These are phyloP conservation scores for Eurystomus glaucurus DNA, from an alignment of 2,797 vertebrate genomes.

Conservation along the genomic window DNA sequence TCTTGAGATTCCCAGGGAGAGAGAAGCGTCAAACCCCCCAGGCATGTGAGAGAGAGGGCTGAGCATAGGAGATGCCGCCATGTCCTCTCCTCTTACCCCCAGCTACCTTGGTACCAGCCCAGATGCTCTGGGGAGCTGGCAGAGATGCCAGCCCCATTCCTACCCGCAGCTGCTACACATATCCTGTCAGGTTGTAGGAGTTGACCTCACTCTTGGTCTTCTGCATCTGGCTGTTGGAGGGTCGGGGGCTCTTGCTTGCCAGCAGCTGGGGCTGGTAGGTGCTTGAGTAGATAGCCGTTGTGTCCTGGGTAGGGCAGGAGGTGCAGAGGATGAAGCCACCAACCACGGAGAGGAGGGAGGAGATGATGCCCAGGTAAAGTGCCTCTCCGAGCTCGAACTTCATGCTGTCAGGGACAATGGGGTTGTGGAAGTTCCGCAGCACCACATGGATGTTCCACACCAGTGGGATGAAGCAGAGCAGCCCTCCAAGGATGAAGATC, in stretches of 20 bases:
- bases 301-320: slow-evolving; percentile 84
- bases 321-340: slow-evolving; percentile 90
- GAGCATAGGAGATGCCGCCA: accelerated
- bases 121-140: not conserved
- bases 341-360: slow-evolving; percentile 89
- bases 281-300: slow-evolving; percentile 80
- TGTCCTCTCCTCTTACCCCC: not conserved
- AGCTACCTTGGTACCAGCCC: not conserved
- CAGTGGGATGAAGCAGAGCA: slow-evolving; percentile 91
- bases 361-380: slow-evolving; percentile 91
- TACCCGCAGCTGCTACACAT: slow-evolving; percentile 73
- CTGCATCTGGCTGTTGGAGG: not conserved
- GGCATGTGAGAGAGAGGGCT: not conserved
- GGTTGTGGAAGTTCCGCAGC: slow-evolving; percentile 91
- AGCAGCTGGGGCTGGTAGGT: slow-evolving; percentile 72
- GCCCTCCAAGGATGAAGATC: slow-evolving; percentile 88
- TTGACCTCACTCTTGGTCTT: slow-evolving; percentile 83
- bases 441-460: slow-evolving; percentile 94
- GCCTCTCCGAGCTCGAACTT: slow-evolving; percentile 95
- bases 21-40: accelerated
- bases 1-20: not conserved
- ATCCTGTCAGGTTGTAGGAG: slow-evolving; percentile 86
- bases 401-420: slow-evolving; percentile 86
- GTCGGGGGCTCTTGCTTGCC: slow-evolving; percentile 32
- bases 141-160: not conserved